These are phyloP conservation scores for Bradypodion ventrale DNA, from an alignment of 2,797 vertebrate species.

Conservation along the genomic window DNA sequence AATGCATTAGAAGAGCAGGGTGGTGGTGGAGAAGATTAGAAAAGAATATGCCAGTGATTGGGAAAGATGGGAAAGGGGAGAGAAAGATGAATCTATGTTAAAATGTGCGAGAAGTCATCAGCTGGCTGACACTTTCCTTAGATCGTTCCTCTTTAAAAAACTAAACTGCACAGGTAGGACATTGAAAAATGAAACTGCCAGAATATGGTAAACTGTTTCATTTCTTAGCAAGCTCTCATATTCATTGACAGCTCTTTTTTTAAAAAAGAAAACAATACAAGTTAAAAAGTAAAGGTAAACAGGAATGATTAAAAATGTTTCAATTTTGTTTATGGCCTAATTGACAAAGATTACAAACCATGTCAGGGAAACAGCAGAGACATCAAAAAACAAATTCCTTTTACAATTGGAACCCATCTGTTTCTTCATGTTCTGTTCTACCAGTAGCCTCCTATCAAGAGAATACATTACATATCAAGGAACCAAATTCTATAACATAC, in stretches of 20 bases:
- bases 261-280: not conserved
- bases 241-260: not conserved
- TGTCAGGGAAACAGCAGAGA: not conserved
- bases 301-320: not conserved
- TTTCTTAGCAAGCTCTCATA: not conserved
- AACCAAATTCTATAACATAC: no score
- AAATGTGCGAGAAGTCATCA: slow-evolving; percentile 51
- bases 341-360: not conserved
- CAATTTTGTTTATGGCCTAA: not conserved
- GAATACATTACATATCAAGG: no score
- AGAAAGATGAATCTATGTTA: slow-evolving; percentile 29
- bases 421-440: no score
- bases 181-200: not conserved
- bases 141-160: not conserved
- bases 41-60: slow-evolving; percentile 72
- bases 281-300: not conserved
- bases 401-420: no score
- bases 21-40: slow-evolving; percentile 19
- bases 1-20: slow-evolving; percentile 47
- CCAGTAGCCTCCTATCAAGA: no score
- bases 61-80: slow-evolving; percentile 38
- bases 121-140: not conserved
- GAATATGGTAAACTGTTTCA: not conserved
- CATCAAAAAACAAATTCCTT: not conserved
- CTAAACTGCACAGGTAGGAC: no score